Base-by-base conservation (phyloP, 1,140 invertebrate species). In the Ephestia elutella region DNA sequence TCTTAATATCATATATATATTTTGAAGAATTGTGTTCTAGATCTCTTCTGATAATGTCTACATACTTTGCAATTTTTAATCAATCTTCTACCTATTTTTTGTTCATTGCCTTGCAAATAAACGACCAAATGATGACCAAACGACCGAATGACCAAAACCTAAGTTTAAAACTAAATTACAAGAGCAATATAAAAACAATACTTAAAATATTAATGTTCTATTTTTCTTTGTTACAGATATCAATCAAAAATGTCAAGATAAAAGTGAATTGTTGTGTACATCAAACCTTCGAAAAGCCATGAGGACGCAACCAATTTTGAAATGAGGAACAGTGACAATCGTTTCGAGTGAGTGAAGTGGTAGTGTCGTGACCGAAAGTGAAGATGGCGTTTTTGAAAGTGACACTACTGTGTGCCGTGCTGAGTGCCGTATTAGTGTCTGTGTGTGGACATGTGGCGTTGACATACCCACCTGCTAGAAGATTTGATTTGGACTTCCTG, bases 401-500 rank as follows among this genome's bases (percentile, higher is more conserved):
- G 64, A 71, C 68, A 60, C 59, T 77, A 54, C 58, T 70, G 57
- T 66, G 73, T 62, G 64, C 53, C 49, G 71, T 75, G 69, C 55
- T 80, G 13, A 58, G 76, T 72, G 76, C 57, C 9, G 30, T 74
- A 54, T 58, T 79, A 15, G 69, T 68, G 54, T 62, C 63, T 56
- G 80, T 80, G 62, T 73, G 78, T 56, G 91, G 89, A 56, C 96
- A 97, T 82, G 95, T 97, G 5, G 93, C 95, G 2, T 86, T 97
- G n/a, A 96, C 94, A 3, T 97, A 93, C 87, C 96, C 96, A 48
- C 94, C 93, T 4, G 95, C 96, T 0, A 91, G 96, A 65, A 93
- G 94, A 67, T 97, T 94, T 77, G 96, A 96, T 78, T 89, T 98
- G 76, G 97, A 99, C 89, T 99, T 98, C 89, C 89, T 99, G 84